Evolutionary conservation across 2,113 vertebrate species (phyloP).

Genomic region (Ifrita kowaldi): DNA sequence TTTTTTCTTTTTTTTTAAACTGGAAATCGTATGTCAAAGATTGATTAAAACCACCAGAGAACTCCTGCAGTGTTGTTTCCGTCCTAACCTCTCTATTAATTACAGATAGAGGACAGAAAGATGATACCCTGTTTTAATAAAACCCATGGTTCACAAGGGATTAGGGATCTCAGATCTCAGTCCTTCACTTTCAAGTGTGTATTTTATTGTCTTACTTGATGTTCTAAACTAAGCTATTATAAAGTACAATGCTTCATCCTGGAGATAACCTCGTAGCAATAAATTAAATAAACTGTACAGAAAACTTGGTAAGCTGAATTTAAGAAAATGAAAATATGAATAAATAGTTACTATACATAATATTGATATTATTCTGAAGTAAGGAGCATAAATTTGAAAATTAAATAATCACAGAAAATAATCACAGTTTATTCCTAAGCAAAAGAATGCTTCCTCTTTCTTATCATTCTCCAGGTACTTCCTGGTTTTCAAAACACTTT

Average conservation of each 20-base stretch:
- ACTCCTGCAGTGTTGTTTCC: background rate
- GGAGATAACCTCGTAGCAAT: background rate
- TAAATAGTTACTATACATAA: background rate
- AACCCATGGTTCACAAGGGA: background rate
- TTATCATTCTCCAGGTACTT: background rate
- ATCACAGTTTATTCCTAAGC: background rate
- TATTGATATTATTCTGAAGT: background rate
- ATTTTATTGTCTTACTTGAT: background rate
- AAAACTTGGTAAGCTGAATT: background rate
- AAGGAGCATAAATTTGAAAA: background rate
- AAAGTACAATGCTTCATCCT: background rate
- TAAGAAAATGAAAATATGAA: background rate
- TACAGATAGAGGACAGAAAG: background rate
- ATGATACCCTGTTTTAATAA: background rate
- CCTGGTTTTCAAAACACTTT: background rate
- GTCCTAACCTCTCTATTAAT: background rate
- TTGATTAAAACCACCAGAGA: background rate
- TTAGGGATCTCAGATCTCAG: background rate
- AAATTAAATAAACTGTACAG: background rate
- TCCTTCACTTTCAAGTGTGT: background rate
- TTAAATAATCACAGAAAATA: background rate
- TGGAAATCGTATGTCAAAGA: background rate
- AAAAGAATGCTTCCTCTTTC: background rate
- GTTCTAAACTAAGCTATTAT: background rate
- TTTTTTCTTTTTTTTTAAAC: accelerated